Evolutionary conservation across 2,797 vertebrate genomes (phyloP), one percentile per base, ranked within the genome.

Genomic region (Micromesistius poutassou): DNA sequence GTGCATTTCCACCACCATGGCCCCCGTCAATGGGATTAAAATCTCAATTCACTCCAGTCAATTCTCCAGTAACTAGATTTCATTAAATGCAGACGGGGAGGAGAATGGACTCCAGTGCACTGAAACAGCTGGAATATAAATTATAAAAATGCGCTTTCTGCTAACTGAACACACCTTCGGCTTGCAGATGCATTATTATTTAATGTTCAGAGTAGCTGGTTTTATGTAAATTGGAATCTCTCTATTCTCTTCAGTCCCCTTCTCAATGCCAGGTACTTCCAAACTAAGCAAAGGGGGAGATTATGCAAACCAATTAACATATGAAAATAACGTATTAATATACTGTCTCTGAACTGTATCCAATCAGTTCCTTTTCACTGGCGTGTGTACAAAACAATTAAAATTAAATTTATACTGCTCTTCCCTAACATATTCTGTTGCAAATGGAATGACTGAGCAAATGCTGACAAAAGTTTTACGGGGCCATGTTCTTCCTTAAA

Each of bases 301-400:
- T 97, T 98, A 97, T 97, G 96, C 96, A 97, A 97, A 98, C 96
- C 96, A 97, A 98, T 97, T 98, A 97, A 97, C 96, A 96, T 97
- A 97, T 96, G 97, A 98, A 98, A 98, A 98, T 97, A 98, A 96
- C 92, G 70, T 96, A 98, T 99, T 98, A 98, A 98, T 97, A 97
- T 97, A 97, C 96, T 96, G 96, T 96, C 96, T 97, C 95, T 98
- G 97, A 98, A 98, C 97, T 99, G 98, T 98, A 96, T 98, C 97
- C 97, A 98, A 98, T 99, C 98, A 98, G 97, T 98, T 98, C 97
- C 97, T 97, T 98, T 97, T 96, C 98, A 98, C 96, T 98, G 97
- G 96, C 83, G 96, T 98, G 96, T 97, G 96, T 96, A 98, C 92
- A 95, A 98, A 99, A 99, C 98, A 99, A 98, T 99, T 98, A 98